Evolutionary conservation across 2,888 invertebrate species (phyloP), one percentile per base, ranked within the genome.

Genomic region (Oxyscelio sp.): DNA sequence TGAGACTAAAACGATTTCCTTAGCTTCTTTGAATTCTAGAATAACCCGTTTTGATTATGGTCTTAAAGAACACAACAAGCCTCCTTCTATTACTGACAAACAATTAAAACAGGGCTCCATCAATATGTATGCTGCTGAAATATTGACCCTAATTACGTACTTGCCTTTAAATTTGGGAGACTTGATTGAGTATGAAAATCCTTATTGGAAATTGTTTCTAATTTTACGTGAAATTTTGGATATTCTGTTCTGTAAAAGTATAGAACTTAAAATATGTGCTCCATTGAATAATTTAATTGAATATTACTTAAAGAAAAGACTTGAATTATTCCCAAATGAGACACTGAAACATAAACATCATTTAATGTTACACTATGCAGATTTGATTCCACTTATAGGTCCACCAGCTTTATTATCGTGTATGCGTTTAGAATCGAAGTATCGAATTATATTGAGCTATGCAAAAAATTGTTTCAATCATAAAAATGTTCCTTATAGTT

Each of bases 51-150:
- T 83, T 40, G 19, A 87, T 61, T 87, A 81, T 17, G 82, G 77
- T 8, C 31, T 38, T 4, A 38, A 82, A 27, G 34, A 70, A 43
- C 48, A 40, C 9, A 75, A 87, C 50, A 83, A 83, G 48, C 87
- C 85, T 40, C 73, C 78, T 15, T 21, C 2, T 8, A 77, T 87
- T 19, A 15, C 34, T 22, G 34, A 78, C 40, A 40, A 17, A 5
- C 66, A 80, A 43, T 45, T 85, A 27, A 43, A 58, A 52, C 24
- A 61, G n/a, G n/a, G n/a, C n/a, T n/a, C n/a, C n/a, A 58, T 85
- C 27, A 77, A 56, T 45, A 65, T 79, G 21, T 85, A 83, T 66
- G 80, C 80, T 15, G 79, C 83, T 11, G 79, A 85, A 74, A 83
- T 77, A 77, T 38, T 52, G 0, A 70, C 66, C 8, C 71, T 85